phyloP scores from a whole-genome alignment of 2,888 invertebrate genomes.

The Macropis europaea region DNA sequence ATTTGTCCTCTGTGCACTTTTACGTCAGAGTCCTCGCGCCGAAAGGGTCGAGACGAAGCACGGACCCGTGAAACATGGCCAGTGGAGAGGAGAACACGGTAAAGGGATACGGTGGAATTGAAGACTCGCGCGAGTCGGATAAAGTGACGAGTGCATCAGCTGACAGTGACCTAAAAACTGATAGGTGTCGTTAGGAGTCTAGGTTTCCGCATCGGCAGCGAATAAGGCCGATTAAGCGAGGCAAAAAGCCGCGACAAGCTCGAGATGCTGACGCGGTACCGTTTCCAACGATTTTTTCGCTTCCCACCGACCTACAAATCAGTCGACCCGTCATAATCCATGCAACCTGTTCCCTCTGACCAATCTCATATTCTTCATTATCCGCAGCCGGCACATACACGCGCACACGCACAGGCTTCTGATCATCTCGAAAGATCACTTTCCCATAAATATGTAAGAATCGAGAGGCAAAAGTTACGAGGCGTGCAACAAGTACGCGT shows the following conservation, averaged over 20 bases:
- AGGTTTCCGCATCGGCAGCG: constrained; percentile 39
- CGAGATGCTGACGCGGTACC: constrained; percentile 1
- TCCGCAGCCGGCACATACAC: no score
- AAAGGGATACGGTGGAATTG: background rate
- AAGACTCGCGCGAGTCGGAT: background rate
- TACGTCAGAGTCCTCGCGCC: no score
- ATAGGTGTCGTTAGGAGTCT: constrained; percentile 15
- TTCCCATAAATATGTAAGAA: no score
- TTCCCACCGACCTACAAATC: constrained; percentile 4
- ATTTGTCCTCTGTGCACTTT: no score
- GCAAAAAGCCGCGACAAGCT: constrained; percentile 15
- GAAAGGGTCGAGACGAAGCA: background rate
- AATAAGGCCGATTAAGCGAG: constrained; percentile 42
- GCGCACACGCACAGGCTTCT: no score
- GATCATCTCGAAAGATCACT: no score
- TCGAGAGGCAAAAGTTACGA: background rate
- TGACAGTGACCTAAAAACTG: constrained; percentile 43
- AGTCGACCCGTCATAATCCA: background rate
- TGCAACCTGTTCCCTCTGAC: no score
- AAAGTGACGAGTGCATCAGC: constrained; percentile 23
- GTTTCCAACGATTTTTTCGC: background rate
- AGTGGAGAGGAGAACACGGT: background rate
- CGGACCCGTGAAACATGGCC: background rate
- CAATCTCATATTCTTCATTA: no score
- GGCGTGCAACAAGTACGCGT: constrained; percentile 23